Base-by-base conservation (phyloP, 2,797 vertebrate genomes). In the Gobio occitaniae region DNA sequence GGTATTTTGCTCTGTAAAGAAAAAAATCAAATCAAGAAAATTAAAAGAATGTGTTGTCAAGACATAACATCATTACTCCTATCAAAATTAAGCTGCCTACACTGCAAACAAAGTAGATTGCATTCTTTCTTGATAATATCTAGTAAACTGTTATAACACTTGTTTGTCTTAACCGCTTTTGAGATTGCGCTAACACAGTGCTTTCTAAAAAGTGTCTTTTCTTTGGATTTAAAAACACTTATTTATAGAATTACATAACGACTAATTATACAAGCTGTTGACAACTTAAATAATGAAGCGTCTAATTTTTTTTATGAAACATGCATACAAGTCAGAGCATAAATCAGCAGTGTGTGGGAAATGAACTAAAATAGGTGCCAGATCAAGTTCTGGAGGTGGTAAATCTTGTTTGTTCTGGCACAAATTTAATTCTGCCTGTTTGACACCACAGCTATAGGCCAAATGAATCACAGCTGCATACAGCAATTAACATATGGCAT, bases 331-430 rank as follows among this genome's bases (percentile, higher is more conserved):
- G 75, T n/a, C 19, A 76, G 8, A 41, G 29, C 48, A 54, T 54
- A 36, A 76, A 54, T 75, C 29, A 75, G 29, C 3, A 9, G 29
- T 0, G 3, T 56, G 36, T 59, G 21, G 75, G 36, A 61, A 17
- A 44, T 44, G 0, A 25, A 61, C 13, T 44, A 44, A 59, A 77
- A 78, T 41, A 44, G 21, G 13, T 78, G 36, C 13, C 75, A 61
- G 75, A 78, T 78, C 21, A 8, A 44, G 36, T n/a, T 76, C 74
- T 38, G 74, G 32, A 75, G 72, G 50, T 75, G 29, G 5, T 21
- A 25, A 10, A 21, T 69, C 36, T 69, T 36, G 17, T 9, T 69
- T 69, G 36, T 41, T 69, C 36, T 69, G 66, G 66, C 16, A 69
- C 8, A 69, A 54, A 19, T 59, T 61, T 41, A 77, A 54, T 54